Conservation (phyloP, 2,888 invertebrate species). For the Cheilosia scutellata region DNA sequence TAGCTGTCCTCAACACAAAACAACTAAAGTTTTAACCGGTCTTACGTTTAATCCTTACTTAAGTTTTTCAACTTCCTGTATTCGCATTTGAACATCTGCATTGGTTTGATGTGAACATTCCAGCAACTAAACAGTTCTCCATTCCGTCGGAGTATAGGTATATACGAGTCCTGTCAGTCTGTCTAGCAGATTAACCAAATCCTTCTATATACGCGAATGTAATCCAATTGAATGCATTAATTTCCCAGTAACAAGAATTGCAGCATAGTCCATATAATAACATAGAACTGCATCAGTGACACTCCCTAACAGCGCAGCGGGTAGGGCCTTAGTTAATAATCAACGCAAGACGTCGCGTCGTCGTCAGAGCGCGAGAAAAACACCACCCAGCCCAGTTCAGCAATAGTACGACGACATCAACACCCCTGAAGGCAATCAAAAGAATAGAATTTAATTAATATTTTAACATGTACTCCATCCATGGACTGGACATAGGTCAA, state of each 20-base stretch:
- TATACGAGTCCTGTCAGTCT: not conserved
- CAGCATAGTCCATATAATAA: conserved; percentile 16
- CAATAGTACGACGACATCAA: not conserved
- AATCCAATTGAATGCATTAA: not conserved
- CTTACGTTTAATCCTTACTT: too few species aligned
- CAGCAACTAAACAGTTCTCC: too few species aligned
- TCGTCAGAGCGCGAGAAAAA: conserved; percentile 34
- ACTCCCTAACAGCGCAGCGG: conserved; percentile 50
- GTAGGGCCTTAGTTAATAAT: conserved; percentile 47
- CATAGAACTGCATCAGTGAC: conserved; percentile 45
- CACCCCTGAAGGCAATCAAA: conserved; percentile 30
- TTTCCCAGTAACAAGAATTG: not conserved
- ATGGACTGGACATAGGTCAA: conserved; percentile 40
- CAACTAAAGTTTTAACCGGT: too few species aligned
- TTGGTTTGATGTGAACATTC: too few species aligned
- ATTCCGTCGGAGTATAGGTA: too few species aligned
- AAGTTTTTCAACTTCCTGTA: too few species aligned
- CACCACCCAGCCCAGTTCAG: conserved; percentile 21
- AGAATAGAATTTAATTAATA: conserved; percentile 74
- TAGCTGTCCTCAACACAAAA: too few species aligned
- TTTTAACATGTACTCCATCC: conserved; percentile 43
- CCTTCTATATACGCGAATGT: not conserved
- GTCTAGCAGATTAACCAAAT: not conserved
- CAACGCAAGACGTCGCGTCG: conserved; percentile 10
- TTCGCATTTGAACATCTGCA: too few species aligned